Evolutionary conservation across 2,113 vertebrate species (phyloP).

Genomic region (Gobiocypris rarus): DNA sequence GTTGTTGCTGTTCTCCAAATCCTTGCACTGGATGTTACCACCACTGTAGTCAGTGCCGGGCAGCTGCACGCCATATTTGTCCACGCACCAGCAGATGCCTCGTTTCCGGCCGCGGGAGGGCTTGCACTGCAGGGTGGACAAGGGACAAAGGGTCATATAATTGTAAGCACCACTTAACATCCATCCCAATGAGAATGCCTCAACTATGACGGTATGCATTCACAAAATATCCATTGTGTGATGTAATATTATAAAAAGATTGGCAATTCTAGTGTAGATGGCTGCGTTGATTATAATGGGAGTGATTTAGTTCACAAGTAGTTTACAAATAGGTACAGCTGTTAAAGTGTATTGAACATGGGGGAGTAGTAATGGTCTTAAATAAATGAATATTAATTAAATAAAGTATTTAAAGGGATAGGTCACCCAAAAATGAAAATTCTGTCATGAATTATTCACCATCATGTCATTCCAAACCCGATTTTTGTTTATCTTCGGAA

Average conservation of each 20-base stretch:
- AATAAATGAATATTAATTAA: too few species aligned
- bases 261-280: neutral
- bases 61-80: conserved; percentile 95
- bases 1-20: conserved; percentile 91
- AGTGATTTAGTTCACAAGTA: neutral
- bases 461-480: too few species aligned
- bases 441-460: too few species aligned
- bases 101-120: conserved; percentile 96
- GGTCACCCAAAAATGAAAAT: too few species aligned
- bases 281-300: neutral
- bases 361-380: neutral
- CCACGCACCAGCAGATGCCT: conserved; percentile 98
- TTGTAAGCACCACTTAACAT: neutral
- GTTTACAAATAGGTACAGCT: neutral
- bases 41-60: conserved; percentile 92
- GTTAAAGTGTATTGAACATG: neutral
- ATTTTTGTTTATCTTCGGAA: too few species aligned
- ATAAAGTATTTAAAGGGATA: neutral
- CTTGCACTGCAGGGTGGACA: conserved; percentile 83
- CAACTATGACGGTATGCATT: neutral
- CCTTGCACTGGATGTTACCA: conserved; percentile 93
- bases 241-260: neutral
- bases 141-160: conserved; percentile 28
- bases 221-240: neutral
- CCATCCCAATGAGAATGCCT: neutral